Conservation (phyloP, 2,113 vertebrate species). For the Helogale parvula region DNA sequence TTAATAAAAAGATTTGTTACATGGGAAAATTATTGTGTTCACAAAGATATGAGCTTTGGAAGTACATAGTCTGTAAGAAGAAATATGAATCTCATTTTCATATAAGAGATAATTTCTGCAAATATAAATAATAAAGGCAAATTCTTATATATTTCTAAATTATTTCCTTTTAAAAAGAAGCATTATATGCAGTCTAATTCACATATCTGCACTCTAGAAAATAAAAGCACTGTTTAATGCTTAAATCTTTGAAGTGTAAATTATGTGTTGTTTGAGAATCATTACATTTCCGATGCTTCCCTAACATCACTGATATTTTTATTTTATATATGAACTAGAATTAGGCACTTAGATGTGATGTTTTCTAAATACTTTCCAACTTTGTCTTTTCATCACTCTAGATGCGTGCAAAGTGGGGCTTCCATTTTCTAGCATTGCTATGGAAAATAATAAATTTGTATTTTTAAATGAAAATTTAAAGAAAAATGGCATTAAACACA, state of each 20-base stretch:
- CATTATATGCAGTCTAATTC: not conserved
- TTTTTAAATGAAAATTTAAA: constrained; percentile 13
- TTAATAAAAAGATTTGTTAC: not conserved
- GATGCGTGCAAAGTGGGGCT: not conserved
- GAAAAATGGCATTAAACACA: not conserved
- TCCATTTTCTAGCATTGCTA: not conserved
- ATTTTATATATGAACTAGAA: not conserved
- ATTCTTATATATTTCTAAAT: not conserved
- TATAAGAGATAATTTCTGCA: not conserved
- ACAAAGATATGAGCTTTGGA: not conserved
- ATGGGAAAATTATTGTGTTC: not conserved
- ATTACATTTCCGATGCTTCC: not conserved
- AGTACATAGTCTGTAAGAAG: not conserved
- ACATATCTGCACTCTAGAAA: not conserved
- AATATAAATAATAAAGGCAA: not conserved
- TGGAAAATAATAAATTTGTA: not conserved
- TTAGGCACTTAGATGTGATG: not conserved
- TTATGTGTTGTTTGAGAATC: not conserved
- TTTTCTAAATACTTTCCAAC: not conserved
- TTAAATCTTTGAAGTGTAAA: not conserved
- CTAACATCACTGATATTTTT: not conserved
- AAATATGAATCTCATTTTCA: not conserved
- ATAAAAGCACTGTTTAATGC: not conserved
- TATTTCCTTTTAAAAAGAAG: not conserved
- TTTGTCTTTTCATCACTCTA: constrained; percentile 36